A percentile compares a stretch with the other conserved stretches of the same genome.
phyloP scores from a whole-genome alignment of 2,797 vertebrate species.

The Taenioides sp. region DNA sequence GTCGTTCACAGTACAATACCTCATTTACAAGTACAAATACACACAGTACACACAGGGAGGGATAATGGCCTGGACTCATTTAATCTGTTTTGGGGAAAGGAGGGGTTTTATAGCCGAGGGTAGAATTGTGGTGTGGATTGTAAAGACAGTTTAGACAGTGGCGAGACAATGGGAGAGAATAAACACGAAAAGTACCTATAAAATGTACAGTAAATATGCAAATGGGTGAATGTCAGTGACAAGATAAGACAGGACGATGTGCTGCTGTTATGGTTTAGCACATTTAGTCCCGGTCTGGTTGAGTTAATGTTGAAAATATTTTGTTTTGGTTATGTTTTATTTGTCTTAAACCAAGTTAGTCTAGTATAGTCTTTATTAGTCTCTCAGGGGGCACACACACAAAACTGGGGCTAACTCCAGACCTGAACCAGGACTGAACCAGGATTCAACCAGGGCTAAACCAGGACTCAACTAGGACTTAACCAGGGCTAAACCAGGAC shows the following conservation, averaged over 20 bases:
- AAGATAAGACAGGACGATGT: not conserved
- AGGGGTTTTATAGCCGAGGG: conserved; percentile 3
- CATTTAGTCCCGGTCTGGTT: too few relatives aligned
- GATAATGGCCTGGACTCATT: conserved; percentile 4
- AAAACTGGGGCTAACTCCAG: too few relatives aligned
- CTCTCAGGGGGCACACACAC: too few relatives aligned
- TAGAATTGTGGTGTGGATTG: not conserved
- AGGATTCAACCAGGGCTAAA: not conserved
- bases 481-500: not conserved
- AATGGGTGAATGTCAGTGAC: not conserved
- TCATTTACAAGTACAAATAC: conserved; percentile 6
- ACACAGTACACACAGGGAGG: conserved; percentile 1
- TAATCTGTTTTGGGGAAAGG: conserved; percentile 7
- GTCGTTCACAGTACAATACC: not conserved
- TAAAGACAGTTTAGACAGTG: conserved; percentile 7
- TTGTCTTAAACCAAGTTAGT: not conserved
- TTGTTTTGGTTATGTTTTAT: not conserved
- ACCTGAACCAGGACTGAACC: not conserved
- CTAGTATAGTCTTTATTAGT: too few relatives aligned
- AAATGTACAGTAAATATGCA: conserved; percentile 8
- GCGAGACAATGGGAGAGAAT: not conserved
- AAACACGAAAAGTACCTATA: conserved; percentile 3
- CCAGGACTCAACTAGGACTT: not conserved
- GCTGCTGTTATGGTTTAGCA: not conserved
- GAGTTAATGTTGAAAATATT: not conserved